Evolutionary conservation across 2,888 invertebrate genomes (phyloP).

Genomic region (Drosophila meridionalis): DNA sequence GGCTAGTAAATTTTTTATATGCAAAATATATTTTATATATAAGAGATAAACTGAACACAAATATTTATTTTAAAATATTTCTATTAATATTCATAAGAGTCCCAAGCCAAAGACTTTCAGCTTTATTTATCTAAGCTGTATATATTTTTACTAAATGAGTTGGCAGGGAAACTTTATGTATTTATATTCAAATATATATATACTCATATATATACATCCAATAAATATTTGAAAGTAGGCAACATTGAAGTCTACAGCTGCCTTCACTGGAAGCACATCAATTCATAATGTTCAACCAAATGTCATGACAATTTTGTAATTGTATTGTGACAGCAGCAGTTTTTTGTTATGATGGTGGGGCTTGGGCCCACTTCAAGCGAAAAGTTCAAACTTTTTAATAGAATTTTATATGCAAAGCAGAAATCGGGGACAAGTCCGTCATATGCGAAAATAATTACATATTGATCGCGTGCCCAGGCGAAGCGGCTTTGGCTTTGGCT

Average conservation of each 20-base stretch:
- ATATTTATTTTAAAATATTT: not conserved
- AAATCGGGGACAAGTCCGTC: constrained; percentile 28
- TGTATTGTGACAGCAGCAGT: constrained; percentile 35
- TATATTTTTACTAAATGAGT: not conserved
- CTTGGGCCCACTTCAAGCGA: not conserved
- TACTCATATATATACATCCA: not conserved
- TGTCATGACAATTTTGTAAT: constrained; percentile 60
- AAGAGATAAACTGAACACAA: not conserved
- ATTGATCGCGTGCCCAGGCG: constrained; percentile 66
- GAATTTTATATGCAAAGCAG: constrained; percentile 50
- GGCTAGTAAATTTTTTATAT: not conserved
- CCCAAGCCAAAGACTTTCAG: not conserved
- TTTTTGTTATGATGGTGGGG: not conserved
- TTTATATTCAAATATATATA: not conserved
- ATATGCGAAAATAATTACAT: constrained; percentile 65
- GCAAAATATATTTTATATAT: not conserved
- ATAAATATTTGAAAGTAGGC: constrained; percentile 15
- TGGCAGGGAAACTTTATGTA: not conserved
- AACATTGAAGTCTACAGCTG: not conserved
- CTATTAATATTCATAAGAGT: constrained; percentile 2
- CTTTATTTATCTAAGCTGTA: not conserved
- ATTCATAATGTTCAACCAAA: constrained; percentile 60
- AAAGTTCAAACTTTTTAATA: constrained; percentile 48
- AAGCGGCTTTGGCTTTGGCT: constrained; percentile 36
- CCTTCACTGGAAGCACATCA: constrained; percentile 33